Percentiles rank a stretch among this genome's conserved stretches.
These are phyloP conservation scores for Physella acuta DNA, from an alignment of 1,140 invertebrate species.

Conservation along the genomic window DNA sequence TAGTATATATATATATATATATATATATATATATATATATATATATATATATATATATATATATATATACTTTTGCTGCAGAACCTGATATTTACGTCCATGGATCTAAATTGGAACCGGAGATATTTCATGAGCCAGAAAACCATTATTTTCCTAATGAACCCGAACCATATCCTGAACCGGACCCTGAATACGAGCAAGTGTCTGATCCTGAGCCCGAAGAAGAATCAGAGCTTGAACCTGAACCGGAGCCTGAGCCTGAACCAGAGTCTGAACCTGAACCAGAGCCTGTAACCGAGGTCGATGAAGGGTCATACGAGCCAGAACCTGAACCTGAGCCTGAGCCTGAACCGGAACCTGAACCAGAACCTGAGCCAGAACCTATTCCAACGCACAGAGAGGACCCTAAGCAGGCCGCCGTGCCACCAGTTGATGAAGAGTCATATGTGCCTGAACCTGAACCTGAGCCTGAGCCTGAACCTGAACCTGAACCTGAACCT, in stretches of 20 bases:
- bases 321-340: neutral
- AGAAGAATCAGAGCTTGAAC: too few species aligned
- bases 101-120: neutral
- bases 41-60: too few species aligned
- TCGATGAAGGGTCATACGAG: too few species aligned
- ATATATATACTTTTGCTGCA: too few species aligned
- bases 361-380: neutral
- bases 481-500: slow-evolving; percentile 4
- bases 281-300: slow-evolving; percentile 14
- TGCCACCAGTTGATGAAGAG: too few species aligned
- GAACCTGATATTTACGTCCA: too few species aligned
- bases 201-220: slow-evolving; percentile 20
- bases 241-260: neutral
- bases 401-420: neutral
- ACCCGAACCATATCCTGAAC: neutral
- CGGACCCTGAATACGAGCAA: neutral
- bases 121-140: neutral
- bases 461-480: slow-evolving; percentile 12
- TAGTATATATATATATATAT: too few species aligned
- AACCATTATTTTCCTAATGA: neutral
- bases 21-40: too few species aligned
- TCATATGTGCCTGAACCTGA: slow-evolving; percentile 3
- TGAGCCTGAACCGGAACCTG: slow-evolving; percentile 2
- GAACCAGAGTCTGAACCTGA: neutral
- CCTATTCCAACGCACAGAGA: neutral